Base-by-base conservation (phyloP, 2,888 invertebrate species). In the Ichneumon xanthorius region DNA sequence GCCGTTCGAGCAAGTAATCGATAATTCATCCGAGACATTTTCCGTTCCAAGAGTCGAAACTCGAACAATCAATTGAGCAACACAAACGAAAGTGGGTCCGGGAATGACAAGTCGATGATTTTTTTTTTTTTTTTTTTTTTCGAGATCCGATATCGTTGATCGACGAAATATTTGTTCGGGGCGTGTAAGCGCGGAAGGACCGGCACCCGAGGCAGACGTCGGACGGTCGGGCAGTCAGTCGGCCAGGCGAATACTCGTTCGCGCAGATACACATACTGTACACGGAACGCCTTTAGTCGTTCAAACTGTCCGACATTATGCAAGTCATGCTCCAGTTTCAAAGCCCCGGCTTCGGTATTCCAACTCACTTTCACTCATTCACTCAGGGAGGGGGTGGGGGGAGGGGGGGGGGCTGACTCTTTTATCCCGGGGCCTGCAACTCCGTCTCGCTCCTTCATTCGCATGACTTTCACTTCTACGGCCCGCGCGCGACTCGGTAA, bases 321-420 rank as follows among this genome's bases (percentile, higher is more conserved):
- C 93, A 93, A 93, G 90, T 73, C 87, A 88, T 92, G 93, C 93
- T 93, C 93, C 90, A 93, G 92, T 93, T 93, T 92, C 92, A 90
- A 89, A 90, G 90, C 88, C 89, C 87, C 82, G 86, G 89, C 89
- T 89, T 90, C 89, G 92, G 90, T 92, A 92, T 92, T 91, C 90
- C 92, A 88, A 88, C 91, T 92, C 91, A 93, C 92, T 92, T 92
- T 92, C 92, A 92, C 92, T 92, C 92, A 93, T 92, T 92, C 92
- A 92, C 90, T 88, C 88, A 87, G 79, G 84, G 84, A 70, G 75
- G 80, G 19, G 26, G 58, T 26, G 58, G 37, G 58, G 53, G 30
- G 58, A 22, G 53, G 40, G 53, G 71, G 67, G 50, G 48, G 48
- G 65, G 19, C 53, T 73, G 73, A 82, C 87, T 90, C 88, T 87